Conservation (phyloP, 2,888 invertebrate species). For the Coecobrya sp. region DNA sequence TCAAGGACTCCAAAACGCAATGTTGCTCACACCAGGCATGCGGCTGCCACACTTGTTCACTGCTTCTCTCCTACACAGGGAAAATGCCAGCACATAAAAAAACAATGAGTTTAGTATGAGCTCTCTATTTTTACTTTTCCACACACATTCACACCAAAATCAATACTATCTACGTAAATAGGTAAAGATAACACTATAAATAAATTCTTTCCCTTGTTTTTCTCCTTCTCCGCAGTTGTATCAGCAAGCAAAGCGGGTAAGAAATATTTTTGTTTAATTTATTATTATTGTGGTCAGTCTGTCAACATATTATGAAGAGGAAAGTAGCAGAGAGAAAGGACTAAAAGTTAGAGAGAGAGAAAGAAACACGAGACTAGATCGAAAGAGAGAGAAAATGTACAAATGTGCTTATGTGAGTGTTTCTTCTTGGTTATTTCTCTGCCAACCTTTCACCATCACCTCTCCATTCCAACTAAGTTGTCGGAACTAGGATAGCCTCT, state of each 20-base stretch:
- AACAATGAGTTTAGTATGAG: too few relatives aligned
- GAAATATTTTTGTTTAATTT: background rate
- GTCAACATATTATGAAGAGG: background rate
- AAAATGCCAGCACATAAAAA: background rate
- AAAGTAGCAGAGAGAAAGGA: background rate
- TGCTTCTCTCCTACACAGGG: background rate
- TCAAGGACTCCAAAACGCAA: background rate
- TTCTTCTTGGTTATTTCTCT: background rate
- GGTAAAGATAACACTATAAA: background rate
- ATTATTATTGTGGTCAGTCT: background rate
- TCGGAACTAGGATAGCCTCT: constrained; percentile 40
- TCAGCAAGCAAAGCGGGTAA: too few relatives aligned
- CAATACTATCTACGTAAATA: background rate
- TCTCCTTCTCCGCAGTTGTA: background rate
- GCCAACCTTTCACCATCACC: constrained; percentile 45
- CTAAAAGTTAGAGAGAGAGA: background rate
- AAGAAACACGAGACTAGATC: constrained; percentile 43
- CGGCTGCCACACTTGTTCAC: background rate
- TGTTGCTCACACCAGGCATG: background rate
- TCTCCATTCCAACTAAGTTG: constrained; percentile 59
- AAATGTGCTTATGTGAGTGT: background rate
- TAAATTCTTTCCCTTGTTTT: background rate
- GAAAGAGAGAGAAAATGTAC: constrained; percentile 1
- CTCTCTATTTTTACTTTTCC: too few relatives aligned
- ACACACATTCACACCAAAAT: background rate